A percentile compares a stretch with the other conserved stretches of the same genome.
phyloP scores from a whole-genome alignment of 2,797 vertebrate species.

The Prunella strophiata region DNA sequence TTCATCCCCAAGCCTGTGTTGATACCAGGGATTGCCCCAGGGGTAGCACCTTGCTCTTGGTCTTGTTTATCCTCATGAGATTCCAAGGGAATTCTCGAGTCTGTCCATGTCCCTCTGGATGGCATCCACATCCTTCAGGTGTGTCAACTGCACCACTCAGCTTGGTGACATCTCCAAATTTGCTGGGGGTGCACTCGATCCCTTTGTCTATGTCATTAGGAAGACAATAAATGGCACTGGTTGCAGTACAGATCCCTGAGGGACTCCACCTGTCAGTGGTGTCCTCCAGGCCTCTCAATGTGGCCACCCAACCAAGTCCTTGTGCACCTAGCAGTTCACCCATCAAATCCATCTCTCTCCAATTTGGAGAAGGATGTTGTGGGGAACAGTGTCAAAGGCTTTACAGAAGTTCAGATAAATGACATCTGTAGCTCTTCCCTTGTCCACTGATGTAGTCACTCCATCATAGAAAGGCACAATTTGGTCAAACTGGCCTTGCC shows the following conservation, averaged over 20 bases:
- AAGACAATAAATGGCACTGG: neutral
- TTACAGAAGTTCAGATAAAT: neutral
- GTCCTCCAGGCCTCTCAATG: neutral
- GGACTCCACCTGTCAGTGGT: neutral
- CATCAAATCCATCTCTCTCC: neutral
- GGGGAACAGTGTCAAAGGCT: neutral
- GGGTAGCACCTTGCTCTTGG: neutral
- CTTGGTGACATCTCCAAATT: neutral
- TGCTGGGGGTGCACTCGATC: rapidly evolving
- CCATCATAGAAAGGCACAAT: neutral
- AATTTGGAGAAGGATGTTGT: neutral
- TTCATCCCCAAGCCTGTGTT: neutral
- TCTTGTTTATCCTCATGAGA: neutral
- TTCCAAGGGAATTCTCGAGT: rapidly evolving
- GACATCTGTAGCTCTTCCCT: neutral
- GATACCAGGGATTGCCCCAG: neutral
- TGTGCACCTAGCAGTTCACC: neutral
- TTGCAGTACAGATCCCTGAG: neutral
- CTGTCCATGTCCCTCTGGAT: neutral
- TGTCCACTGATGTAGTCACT: neutral
- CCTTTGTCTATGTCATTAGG: too few relatives aligned
- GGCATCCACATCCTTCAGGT: neutral
- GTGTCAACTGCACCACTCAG: neutral
- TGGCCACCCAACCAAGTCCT: neutral
- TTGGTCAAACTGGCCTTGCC: neutral